Percentiles rank a stretch among this genome's conserved stretches.
Evolutionary conservation across 2,888 invertebrate species (phyloP).

Genomic region (Gortyna flavago): DNA sequence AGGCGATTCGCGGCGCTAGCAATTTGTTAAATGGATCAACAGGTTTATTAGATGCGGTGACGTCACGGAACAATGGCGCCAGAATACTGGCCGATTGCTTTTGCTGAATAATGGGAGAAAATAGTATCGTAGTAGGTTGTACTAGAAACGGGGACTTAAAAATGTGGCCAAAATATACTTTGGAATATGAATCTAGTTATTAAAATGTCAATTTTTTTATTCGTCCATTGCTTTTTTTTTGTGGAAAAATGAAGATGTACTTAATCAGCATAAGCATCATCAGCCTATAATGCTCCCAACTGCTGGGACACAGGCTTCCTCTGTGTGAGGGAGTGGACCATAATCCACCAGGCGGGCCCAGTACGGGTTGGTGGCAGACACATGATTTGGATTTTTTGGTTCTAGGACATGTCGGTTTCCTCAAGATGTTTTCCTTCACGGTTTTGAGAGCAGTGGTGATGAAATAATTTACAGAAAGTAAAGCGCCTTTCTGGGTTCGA

Average conservation of each 20-base stretch:
- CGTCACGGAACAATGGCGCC: constrained; percentile 57
- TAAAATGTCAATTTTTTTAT: background rate
- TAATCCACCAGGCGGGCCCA: too few relatives aligned
- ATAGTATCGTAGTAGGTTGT: background rate
- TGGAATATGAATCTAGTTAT: background rate
- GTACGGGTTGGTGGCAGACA: too few relatives aligned
- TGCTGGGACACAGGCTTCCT: too few relatives aligned
- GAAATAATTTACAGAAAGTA: too few relatives aligned
- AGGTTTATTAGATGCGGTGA: constrained; percentile 63
- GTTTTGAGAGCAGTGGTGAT: too few relatives aligned
- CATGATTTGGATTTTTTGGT: too few relatives aligned
- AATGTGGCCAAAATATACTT: background rate
- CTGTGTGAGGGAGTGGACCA: too few relatives aligned
- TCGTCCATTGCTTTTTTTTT: background rate
- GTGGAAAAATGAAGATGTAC: background rate
- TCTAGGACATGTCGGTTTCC: too few relatives aligned
- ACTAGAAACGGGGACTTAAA: background rate
- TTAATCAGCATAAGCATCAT: too few relatives aligned
- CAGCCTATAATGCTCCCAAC: too few relatives aligned
- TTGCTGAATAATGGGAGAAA: constrained; percentile 7
- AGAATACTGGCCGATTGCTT: constrained; percentile 16
- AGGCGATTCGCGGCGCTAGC: constrained; percentile 50
- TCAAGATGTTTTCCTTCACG: too few relatives aligned
- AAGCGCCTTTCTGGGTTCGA: too few relatives aligned
- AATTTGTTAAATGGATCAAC: constrained; percentile 60